Evolutionary conservation across 2,888 invertebrate species (phyloP).

Genomic region (Stenurella melanura): DNA sequence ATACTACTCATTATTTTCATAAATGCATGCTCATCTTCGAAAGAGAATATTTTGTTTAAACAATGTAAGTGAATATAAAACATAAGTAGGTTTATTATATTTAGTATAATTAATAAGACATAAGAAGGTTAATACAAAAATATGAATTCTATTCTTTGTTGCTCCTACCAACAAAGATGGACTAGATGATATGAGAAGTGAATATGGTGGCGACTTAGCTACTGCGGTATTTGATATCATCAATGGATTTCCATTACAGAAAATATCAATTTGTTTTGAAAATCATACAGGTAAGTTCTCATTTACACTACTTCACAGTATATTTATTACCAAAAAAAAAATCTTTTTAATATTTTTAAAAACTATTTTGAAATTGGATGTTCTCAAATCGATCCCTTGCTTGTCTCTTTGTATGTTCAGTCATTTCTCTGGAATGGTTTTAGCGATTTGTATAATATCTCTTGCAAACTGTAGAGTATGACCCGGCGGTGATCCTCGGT

Average conservation of each 20-base stretch:
- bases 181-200: constrained; percentile 50
- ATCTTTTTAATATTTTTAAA: too few species aligned
- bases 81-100: neutral
- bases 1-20: neutral
- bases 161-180: constrained; percentile 54
- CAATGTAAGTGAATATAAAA: constrained; percentile 20
- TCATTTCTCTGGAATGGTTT: too few species aligned
- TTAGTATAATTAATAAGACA: neutral
- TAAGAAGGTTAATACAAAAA: neutral
- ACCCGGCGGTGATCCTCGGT: too few species aligned
- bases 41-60: neutral
- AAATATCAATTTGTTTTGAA: constrained; percentile 68
- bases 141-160: neutral
- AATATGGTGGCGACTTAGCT: constrained; percentile 68
- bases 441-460: too few species aligned
- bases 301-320: neutral
- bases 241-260: constrained; percentile 66
- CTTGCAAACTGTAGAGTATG: too few species aligned
- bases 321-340: too few species aligned
- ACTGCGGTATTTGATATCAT: constrained; percentile 68
- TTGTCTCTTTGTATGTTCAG: too few species aligned
- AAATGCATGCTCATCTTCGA: neutral
- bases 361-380: too few species aligned
- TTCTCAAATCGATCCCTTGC: too few species aligned
- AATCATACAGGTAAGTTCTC: constrained; percentile 64